Base-by-base conservation (phyloP, 2,888 invertebrate genomes). In the Prosapia bicincta region DNA sequence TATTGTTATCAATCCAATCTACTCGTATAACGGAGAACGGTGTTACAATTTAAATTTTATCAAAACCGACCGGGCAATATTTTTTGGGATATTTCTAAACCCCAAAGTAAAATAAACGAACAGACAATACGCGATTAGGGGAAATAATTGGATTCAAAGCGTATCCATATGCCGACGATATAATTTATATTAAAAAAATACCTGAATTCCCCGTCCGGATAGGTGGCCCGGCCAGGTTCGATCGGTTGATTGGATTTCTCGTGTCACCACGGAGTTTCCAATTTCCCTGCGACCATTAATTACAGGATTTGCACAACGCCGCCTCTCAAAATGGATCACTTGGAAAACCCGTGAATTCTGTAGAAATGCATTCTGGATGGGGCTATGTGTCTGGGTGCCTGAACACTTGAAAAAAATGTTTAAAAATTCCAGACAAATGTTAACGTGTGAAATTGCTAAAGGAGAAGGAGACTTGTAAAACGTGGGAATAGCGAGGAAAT, bases 201-300 rank as follows among this genome's bases (percentile, higher is more conserved):
- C 66, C 71, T 66, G 43, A 30, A 66, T 66, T 75, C 75, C 70
- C 70, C 66, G 26, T 7, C 23, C 75, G 23, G 70, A 43, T 71
- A 67, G 67, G 71, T 54, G 67, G 38, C 75, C 28, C 69, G 69
- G 20, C 54, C 54, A 15, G 20, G 20, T 2, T 20, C 54, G 20
- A 20, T n/a, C 54, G 54, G 28, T 75, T 75, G 75, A 75, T 75
- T 75, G 75, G 75, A 75, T 75, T 75, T 75, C 75, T 75, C 68
- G 68, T 75, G 75, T 75, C 75, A 71, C 32, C 74, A 43, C 75
- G 76, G 74, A 71, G 76, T 76, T 76, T 76, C 74, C 76, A 76
- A 76, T 76, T 76, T 76, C 74, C 76, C 74, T 76, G 67, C 74
- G 66, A 67, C 76, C 76, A 76, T 76, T 76, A 76, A 76, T 76